Conservation (phyloP, 2,888 invertebrate species). For the Prosopocoilus inquinatus region DNA sequence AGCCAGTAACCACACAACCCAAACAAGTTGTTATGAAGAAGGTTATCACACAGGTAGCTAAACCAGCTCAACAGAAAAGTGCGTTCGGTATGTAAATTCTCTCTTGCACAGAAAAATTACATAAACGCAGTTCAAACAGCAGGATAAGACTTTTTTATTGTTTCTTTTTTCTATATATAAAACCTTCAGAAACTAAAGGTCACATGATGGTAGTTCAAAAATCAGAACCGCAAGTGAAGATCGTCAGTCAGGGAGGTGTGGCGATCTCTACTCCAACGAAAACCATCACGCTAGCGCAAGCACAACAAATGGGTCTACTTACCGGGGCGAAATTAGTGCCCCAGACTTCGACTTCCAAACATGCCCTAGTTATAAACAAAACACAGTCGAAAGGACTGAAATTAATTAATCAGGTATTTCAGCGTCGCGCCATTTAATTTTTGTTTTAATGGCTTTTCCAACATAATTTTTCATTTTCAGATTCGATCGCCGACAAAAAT, state of each 20-base stretch:
- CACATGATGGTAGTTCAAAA: conserved; percentile 42
- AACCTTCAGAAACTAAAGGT: conserved; percentile 6
- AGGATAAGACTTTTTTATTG: not conserved
- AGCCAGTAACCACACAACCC: conserved; percentile 36
- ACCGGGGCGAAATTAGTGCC: conserved; percentile 53
- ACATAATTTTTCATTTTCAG: conserved; percentile 41
- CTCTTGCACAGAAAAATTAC: not conserved
- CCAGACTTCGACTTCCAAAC: conserved; percentile 48
- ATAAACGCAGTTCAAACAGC: not conserved
- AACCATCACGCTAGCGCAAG: conserved; percentile 64
- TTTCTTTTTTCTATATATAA: conserved; percentile 10
- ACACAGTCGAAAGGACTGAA: conserved; percentile 44
- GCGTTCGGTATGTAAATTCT: conserved; percentile 20
- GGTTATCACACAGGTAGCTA: conserved; percentile 26
- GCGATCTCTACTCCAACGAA: conserved; percentile 52
- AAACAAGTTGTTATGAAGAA: conserved; percentile 48
- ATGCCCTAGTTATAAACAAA: conserved; percentile 47
- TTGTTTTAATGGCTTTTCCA: conserved; percentile 31
- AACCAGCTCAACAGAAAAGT: conserved; percentile 20
- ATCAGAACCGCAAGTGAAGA: conserved; percentile 24
- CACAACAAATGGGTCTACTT: conserved; percentile 61
- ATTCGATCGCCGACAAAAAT: conserved; percentile 71
- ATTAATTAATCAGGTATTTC: conserved; percentile 40
- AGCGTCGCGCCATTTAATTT: not conserved
- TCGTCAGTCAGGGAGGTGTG: conserved; percentile 31